phyloP scores from a whole-genome alignment of 2,797 vertebrate species.

The Pipistrellus kuhlii region DNA sequence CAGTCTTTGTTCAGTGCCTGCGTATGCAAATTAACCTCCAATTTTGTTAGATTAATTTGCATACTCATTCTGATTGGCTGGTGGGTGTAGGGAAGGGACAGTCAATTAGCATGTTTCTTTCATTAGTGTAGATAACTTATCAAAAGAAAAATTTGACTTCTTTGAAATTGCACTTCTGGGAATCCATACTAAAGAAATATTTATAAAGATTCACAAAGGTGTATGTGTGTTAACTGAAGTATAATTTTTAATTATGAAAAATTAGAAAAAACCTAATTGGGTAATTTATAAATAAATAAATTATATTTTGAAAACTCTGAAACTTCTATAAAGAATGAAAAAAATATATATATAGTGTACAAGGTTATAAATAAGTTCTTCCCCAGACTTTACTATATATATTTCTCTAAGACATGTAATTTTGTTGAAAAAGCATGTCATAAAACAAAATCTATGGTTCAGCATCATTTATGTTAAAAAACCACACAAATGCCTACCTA shows the following conservation, averaged over 20 bases:
- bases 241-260: conserved; percentile 38
- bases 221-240: neutral
- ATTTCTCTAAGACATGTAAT: conserved; percentile 15
- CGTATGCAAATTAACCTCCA: too few species aligned
- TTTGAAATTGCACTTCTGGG: neutral
- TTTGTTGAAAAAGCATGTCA: conserved; percentile 39
- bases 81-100: too few species aligned
- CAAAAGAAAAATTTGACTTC: neutral
- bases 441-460: neutral
- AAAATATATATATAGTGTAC: neutral
- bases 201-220: neutral
- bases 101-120: too few species aligned
- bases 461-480: conserved; percentile 42
- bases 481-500: neutral
- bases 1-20: too few species aligned
- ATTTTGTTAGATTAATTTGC: too few species aligned
- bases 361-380: neutral
- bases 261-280: neutral
- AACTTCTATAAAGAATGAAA: conserved; percentile 7
- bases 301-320: neutral
- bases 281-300: neutral
- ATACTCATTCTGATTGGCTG: too few species aligned
- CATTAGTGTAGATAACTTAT: neutral
- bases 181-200: conserved; percentile 7
- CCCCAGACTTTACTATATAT: neutral